Evolutionary conservation across 2,888 invertebrate species (phyloP).

Genomic region (Autographa gamma): DNA sequence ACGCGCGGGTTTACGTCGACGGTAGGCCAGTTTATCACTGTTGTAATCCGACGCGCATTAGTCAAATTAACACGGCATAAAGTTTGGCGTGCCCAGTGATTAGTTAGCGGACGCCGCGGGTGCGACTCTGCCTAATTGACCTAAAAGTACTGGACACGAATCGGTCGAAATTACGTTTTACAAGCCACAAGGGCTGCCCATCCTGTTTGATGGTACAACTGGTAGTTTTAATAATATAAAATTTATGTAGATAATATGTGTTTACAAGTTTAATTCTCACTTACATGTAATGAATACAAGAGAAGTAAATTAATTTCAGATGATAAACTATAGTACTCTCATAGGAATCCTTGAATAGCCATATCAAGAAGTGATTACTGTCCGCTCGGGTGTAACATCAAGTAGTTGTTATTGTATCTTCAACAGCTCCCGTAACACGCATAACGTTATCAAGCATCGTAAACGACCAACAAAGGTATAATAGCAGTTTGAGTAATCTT

Average conservation of each 20-base stretch:
- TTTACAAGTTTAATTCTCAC: neutral
- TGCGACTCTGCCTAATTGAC: constrained; percentile 88
- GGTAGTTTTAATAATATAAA: constrained; percentile 4
- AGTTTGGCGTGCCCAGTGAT: constrained; percentile 86
- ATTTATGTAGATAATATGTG: neutral
- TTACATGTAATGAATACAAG: neutral
- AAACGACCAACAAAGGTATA: constrained; percentile 30
- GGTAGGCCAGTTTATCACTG: constrained; percentile 77
- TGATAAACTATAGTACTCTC: neutral
- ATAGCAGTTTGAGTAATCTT: constrained; percentile 50
- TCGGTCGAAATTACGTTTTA: constrained; percentile 84
- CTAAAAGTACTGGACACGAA: constrained; percentile 88
- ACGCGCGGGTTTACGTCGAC: constrained; percentile 67
- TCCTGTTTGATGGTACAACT: neutral
- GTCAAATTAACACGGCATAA: constrained; percentile 89
- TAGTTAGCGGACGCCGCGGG: constrained; percentile 79
- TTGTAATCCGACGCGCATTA: constrained; percentile 84
- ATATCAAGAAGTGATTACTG: constrained; percentile 2
- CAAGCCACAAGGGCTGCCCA: constrained; percentile 78
- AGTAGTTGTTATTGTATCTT: constrained; percentile 8
- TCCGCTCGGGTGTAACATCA: neutral
- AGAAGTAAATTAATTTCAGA: neutral
- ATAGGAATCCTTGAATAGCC: neutral
- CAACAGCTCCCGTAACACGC: constrained; percentile 18
- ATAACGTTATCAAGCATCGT: constrained; percentile 36